Conservation (phyloP, 2,888 invertebrate species). For the Pilophorus perplexus region DNA sequence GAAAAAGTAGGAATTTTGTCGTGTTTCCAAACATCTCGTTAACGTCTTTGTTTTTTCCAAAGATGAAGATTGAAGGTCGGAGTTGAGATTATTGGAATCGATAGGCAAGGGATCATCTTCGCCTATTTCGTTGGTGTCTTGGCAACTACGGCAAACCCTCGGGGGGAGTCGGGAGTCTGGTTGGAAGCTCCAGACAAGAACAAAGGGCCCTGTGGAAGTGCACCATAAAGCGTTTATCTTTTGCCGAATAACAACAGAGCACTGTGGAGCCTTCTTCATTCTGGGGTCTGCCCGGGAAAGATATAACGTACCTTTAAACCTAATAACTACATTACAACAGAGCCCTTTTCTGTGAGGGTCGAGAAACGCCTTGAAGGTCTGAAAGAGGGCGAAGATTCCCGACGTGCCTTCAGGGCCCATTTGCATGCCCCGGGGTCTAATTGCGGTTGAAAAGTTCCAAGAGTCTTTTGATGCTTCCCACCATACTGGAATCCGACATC, state of each 20-base stretch:
- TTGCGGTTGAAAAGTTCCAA: constrained; percentile 14
- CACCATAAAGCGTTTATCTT: constrained; percentile 24
- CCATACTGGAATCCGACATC: too few species aligned
- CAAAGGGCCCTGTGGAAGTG: background rate
- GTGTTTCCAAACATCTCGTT: background rate
- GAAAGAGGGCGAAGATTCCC: background rate
- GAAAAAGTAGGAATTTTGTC: too few species aligned
- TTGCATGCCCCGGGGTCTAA: constrained; percentile 15
- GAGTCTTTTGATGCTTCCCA: too few species aligned
- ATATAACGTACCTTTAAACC: background rate
- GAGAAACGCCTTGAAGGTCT: background rate
- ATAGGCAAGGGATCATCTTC: background rate
- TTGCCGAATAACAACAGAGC: constrained; percentile 22
- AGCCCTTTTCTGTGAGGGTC: background rate
- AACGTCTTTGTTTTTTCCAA: background rate
- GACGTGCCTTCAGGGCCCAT: constrained; percentile 6
- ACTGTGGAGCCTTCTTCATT: background rate
- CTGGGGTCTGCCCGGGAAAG: background rate
- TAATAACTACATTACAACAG: background rate
- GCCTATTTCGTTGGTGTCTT: background rate
- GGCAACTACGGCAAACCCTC: background rate
- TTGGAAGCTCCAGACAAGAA: background rate
- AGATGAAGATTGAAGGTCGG: background rate
- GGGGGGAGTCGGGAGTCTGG: background rate
- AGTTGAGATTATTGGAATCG: background rate